These are phyloP conservation scores for Colletes gigas DNA, from an alignment of 1,140 invertebrate species.

Conservation along the genomic window DNA sequence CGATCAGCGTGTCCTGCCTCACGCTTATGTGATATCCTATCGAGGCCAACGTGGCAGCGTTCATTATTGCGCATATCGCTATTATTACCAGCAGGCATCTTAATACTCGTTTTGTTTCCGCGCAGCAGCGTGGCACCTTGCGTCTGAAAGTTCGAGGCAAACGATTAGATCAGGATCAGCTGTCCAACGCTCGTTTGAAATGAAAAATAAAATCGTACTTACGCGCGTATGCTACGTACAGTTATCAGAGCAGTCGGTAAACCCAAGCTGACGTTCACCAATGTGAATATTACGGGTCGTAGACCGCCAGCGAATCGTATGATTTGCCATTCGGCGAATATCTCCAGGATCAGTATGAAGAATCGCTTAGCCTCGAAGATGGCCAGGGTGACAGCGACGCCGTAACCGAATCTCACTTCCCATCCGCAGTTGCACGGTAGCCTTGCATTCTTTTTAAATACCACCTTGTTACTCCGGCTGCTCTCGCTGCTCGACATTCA, in stretches of 20 bases:
- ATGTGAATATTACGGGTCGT: conserved; percentile 67
- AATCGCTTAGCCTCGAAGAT: conserved; percentile 74
- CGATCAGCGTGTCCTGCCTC: conserved; percentile 55
- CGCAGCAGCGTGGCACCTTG: conserved; percentile 55
- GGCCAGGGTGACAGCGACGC: conserved; percentile 66
- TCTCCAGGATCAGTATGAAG: conserved; percentile 70
- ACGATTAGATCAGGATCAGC: too few relatives aligned
- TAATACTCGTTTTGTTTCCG: conserved; percentile 58
- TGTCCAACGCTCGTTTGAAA: too few relatives aligned
- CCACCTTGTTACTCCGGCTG: conserved; percentile 18
- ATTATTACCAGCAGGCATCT: conserved; percentile 61
- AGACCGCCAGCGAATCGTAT: conserved; percentile 71
- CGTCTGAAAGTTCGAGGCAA: conserved; percentile 46
- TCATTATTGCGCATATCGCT: conserved; percentile 66
- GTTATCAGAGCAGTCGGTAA: conserved; percentile 69
- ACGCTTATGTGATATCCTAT: conserved; percentile 70
- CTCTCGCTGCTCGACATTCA: conserved; percentile 56
- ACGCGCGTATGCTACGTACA: conserved; percentile 70
- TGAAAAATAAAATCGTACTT: not conserved
- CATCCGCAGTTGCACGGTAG: conserved; percentile 61
- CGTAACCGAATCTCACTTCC: conserved; percentile 67
- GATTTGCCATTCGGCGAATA: conserved; percentile 69
- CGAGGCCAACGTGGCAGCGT: conserved; percentile 67
- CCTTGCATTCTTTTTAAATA: conserved; percentile 30
- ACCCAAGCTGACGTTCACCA: conserved; percentile 68